Evolutionary conservation across 2,888 invertebrate species (phyloP).

Genomic region (Trissonchulus latispiculum): DNA sequence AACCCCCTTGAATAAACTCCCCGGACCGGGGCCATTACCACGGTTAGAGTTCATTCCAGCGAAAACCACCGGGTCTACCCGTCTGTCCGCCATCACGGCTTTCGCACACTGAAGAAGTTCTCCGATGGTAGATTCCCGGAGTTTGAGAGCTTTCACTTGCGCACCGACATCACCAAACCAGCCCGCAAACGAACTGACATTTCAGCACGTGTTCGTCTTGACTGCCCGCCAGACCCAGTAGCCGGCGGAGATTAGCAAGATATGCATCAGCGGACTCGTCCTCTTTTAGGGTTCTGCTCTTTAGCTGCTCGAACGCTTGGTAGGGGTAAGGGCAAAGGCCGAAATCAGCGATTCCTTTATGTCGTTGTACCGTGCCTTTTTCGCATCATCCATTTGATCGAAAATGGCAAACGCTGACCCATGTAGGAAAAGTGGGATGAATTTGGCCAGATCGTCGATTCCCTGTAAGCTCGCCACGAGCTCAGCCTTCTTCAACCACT

Average conservation of each 20-base stretch:
- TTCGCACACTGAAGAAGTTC: slow-evolving; percentile 1
- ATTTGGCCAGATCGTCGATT: slow-evolving; percentile 5
- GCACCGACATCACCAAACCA: neutral
- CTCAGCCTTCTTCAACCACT: slow-evolving; percentile 9
- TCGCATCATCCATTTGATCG: neutral
- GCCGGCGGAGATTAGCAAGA: slow-evolving; percentile 2
- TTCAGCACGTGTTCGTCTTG: neutral
- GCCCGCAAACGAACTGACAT: slow-evolving; percentile 8
- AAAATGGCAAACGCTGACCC: slow-evolving; percentile 3
- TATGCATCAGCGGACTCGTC: slow-evolving; percentile 6
- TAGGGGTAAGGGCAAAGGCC: neutral
- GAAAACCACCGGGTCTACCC: neutral
- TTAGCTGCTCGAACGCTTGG: slow-evolving; percentile 7
- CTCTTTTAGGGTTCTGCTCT: neutral
- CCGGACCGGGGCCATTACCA: neutral
- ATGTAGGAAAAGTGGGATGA: slow-evolving; percentile 5
- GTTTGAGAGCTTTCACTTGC: neutral
- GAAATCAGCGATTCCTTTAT: slow-evolving; percentile 1
- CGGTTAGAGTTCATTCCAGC: neutral
- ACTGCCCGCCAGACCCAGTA: neutral
- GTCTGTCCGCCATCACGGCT: slow-evolving; percentile 4
- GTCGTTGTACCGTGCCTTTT: neutral
- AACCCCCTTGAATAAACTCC: neutral
- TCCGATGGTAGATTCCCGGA: neutral
- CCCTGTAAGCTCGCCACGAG: slow-evolving; percentile 2